Conservation (phyloP, 2,113 vertebrate species). For the Oxyura jamaicensis region DNA sequence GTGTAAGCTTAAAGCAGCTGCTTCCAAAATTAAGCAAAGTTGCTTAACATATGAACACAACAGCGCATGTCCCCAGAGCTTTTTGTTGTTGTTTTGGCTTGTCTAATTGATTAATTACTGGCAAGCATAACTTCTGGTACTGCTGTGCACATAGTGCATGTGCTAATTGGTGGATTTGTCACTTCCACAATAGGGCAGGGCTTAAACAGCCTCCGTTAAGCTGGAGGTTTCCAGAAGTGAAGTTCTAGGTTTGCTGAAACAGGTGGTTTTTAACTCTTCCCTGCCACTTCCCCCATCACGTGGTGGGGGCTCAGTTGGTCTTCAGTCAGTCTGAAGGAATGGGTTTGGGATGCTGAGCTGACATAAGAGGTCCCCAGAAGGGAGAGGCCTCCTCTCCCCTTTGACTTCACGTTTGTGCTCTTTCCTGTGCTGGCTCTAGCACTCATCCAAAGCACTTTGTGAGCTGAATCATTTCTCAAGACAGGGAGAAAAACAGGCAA, state of each 20-base stretch:
- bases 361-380: background rate
- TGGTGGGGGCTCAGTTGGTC: background rate
- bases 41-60: background rate
- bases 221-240: no score
- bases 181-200: background rate
- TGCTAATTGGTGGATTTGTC: background rate
- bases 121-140: background rate
- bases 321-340: background rate
- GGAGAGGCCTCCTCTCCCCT: constrained; percentile 23
- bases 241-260: background rate
- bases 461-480: constrained; percentile 26
- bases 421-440: background rate
- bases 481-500: background rate
- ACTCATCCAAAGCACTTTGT: background rate
- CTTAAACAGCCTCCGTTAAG: background rate
- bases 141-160: background rate
- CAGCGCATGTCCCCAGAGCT: background rate
- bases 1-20: background rate
- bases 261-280: background rate
- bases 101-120: background rate
- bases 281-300: background rate
- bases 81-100: background rate
- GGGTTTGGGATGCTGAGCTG: constrained; percentile 4
- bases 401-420: background rate
- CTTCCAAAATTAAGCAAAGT: background rate